phyloP scores from a whole-genome alignment of 1,140 invertebrate species.

The Drosophila lacteicornis region DNA sequence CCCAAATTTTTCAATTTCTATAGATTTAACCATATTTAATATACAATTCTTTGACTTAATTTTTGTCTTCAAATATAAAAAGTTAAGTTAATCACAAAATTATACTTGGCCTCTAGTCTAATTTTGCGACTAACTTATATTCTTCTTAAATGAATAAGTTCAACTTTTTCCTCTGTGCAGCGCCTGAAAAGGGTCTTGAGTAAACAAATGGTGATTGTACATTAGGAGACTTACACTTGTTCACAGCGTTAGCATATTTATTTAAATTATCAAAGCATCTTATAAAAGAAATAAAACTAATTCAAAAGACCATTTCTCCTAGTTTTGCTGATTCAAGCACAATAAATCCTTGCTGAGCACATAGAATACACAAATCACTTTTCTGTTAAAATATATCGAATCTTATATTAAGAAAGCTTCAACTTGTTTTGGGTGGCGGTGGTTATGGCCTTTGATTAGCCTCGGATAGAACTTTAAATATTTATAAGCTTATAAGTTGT shows the following conservation, averaged over 20 bases:
- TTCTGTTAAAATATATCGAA: constrained; percentile 27
- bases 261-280: constrained; percentile 6
- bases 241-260: constrained; percentile 3
- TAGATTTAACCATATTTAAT: too few relatives aligned
- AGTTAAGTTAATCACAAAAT: too few relatives aligned
- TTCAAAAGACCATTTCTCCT: neutral
- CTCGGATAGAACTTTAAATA: neutral
- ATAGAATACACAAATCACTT: constrained; percentile 3
- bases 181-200: constrained; percentile 7
- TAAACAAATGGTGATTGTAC: constrained; percentile 9
- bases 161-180: neutral
- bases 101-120: too few relatives aligned
- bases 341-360: constrained; percentile 4
- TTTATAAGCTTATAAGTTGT: constrained; percentile 16
- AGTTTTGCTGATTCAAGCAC: neutral
- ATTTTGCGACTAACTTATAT: too few relatives aligned
- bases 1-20: too few relatives aligned
- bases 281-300: neutral
- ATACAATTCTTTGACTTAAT: too few relatives aligned
- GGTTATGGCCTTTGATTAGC: neutral
- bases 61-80: too few relatives aligned
- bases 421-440: neutral
- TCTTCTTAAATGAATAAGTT: too few relatives aligned
- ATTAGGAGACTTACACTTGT: constrained; percentile 9
- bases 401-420: constrained; percentile 22